phyloP scores from a whole-genome alignment of 2,888 invertebrate species.

The Opisthograptis luteolata region DNA sequence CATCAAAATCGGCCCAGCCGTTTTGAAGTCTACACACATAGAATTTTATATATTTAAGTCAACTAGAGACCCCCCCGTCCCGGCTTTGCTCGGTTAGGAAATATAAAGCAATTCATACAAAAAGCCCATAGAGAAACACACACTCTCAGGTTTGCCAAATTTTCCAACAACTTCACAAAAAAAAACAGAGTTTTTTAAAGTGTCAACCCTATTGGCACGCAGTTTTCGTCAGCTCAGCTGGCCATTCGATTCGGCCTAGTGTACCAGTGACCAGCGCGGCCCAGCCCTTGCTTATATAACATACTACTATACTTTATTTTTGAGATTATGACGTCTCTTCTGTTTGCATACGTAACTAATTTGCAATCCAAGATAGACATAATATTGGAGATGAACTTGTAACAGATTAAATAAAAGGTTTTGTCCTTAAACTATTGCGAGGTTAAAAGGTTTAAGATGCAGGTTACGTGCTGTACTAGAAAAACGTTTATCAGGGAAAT shows the following conservation, averaged over 20 bases:
- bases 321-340: slow-evolving; percentile 23
- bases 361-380: slow-evolving; percentile 7
- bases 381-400: slow-evolving; percentile 20
- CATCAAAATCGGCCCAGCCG: too few relatives aligned
- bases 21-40: too few relatives aligned
- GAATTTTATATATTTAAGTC: too few relatives aligned
- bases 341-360: slow-evolving; percentile 12
- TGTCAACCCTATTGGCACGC: slow-evolving; percentile 23
- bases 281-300: slow-evolving; percentile 61
- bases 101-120: too few relatives aligned
- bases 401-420: slow-evolving; percentile 12
- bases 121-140: too few relatives aligned
- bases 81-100: too few relatives aligned
- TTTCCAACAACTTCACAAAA: too few relatives aligned
- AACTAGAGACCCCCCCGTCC: too few relatives aligned
- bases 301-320: slow-evolving; percentile 41
- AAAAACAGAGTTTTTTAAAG: background rate
- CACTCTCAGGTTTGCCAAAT: too few relatives aligned
- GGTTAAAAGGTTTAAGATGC: slow-evolving; percentile 5
- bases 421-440: slow-evolving; percentile 6
- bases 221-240: slow-evolving; percentile 26
- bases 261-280: slow-evolving; percentile 53
- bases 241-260: slow-evolving; percentile 26
- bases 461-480: slow-evolving; percentile 9
- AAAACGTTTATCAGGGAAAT: slow-evolving; percentile 5